Percentiles rank a stretch among this genome's conserved stretches.
phyloP scores from a whole-genome alignment of 2,888 invertebrate species.

The Ferdinandea cuprea region DNA sequence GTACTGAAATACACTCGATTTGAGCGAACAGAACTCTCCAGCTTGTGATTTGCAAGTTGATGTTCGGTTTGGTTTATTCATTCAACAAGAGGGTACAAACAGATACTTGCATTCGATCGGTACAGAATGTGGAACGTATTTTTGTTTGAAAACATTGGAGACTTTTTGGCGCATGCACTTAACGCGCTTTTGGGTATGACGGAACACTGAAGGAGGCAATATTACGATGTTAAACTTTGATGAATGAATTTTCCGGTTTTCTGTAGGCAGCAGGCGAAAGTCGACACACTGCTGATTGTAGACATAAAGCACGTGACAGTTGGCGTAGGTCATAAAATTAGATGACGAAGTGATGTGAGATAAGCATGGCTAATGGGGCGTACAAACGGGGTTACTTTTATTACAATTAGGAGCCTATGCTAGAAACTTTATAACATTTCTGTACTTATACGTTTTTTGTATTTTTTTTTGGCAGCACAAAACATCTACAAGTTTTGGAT shows the following conservation, averaged over 20 bases:
- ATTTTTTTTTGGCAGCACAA: too few species aligned
- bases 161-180: slow-evolving; percentile 53
- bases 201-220: too few species aligned
- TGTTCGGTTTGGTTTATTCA: not conserved
- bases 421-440: not conserved
- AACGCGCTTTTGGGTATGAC: not conserved
- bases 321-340: slow-evolving; percentile 59
- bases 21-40: slow-evolving; percentile 9
- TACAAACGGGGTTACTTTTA: not conserved
- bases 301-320: slow-evolving; percentile 21
- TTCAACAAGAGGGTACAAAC: slow-evolving; percentile 59
- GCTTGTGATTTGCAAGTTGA: slow-evolving; percentile 27
- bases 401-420: not conserved
- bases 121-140: slow-evolving; percentile 60
- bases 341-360: not conserved
- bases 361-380: not conserved
- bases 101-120: not conserved
- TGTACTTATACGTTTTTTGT: too few species aligned
- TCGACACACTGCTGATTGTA: not conserved
- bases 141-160: slow-evolving; percentile 68
- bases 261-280: slow-evolving; percentile 3
- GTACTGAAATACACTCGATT: slow-evolving; percentile 54
- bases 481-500: too few species aligned
- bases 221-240: slow-evolving; percentile 26
- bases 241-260: slow-evolving; percentile 61